Conservation (phyloP, 1,140 invertebrate species). For the Dendrolimus punctatus region DNA sequence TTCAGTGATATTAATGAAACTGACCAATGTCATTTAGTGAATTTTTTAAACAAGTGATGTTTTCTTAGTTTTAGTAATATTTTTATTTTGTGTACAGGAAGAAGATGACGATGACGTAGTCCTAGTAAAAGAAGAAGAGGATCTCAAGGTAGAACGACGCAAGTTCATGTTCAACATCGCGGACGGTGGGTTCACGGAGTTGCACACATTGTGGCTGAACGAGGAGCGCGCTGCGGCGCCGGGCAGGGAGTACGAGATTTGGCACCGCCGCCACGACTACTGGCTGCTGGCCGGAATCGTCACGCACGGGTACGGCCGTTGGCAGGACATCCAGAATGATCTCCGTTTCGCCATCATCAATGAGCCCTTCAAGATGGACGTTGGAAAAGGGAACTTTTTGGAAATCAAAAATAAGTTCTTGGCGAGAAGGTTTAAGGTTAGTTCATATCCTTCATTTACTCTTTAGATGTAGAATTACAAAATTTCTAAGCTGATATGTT, state of each 20-base stretch:
- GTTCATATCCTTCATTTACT: neutral
- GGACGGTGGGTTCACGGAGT: constrained; percentile 99
- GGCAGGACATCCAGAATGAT: constrained; percentile 99
- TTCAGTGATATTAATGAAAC: no score
- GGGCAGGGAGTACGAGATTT: constrained; percentile 96
- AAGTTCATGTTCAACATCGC: constrained; percentile 99
- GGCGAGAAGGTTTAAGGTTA: constrained; percentile 94
- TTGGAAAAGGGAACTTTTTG: constrained; percentile 97
- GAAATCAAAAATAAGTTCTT: constrained; percentile 99
- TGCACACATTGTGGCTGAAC: constrained; percentile 99
- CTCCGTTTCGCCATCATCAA: constrained; percentile 98
- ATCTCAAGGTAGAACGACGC: constrained; percentile 78
- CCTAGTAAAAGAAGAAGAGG: constrained; percentile 73
- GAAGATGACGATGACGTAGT: constrained; percentile 72
- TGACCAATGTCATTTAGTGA: no score
- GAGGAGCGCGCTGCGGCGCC: constrained; percentile 97
- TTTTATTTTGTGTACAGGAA: constrained; percentile 59
- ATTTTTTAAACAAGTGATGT: no score
- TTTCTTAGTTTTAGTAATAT: neutral
- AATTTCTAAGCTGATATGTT: neutral
- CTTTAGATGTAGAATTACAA: neutral
- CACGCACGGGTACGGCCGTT: constrained; percentile 98
- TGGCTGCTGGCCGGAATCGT: constrained; percentile 99
- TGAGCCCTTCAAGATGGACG: constrained; percentile 99
- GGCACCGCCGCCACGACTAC: constrained; percentile 98